A percentile compares a stretch with the other conserved stretches of the same genome.
Evolutionary conservation across 2,888 invertebrate genomes (phyloP).

Genomic region (Sinhomidia bicolor): DNA sequence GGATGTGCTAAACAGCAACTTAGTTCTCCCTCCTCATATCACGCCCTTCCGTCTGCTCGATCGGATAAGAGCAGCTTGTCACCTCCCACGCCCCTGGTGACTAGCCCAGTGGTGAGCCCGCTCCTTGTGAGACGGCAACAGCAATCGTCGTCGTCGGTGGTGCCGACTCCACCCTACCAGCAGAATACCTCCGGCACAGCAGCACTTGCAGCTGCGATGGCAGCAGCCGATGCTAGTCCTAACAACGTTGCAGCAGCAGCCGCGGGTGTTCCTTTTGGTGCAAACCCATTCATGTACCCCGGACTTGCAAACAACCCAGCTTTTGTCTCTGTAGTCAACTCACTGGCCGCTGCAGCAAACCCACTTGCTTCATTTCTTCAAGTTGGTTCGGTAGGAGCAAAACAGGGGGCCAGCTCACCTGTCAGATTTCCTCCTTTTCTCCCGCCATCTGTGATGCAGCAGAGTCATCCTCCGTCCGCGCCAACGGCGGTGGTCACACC

Average conservation of each 20-base stretch:
- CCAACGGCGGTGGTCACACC: conserved; percentile 15
- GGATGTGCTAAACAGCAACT: neutral
- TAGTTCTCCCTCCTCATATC: neutral
- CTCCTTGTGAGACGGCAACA: neutral
- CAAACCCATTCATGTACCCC: conserved; percentile 61
- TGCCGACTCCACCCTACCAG: neutral
- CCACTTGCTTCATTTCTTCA: conserved; percentile 64
- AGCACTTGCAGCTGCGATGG: conserved; percentile 27
- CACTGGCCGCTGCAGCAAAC: conserved; percentile 53
- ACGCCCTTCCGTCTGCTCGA: neutral
- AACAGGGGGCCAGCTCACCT: conserved; percentile 38
- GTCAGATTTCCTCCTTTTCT: conserved; percentile 55
- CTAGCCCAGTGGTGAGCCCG: conserved; percentile 47
- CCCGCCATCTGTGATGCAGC: conserved; percentile 53
- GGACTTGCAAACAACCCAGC: conserved; percentile 64
- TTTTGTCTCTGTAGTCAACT: conserved; percentile 52
- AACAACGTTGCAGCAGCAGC: conserved; percentile 3
- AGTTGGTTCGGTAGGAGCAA: conserved; percentile 65
- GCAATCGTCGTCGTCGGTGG: neutral
- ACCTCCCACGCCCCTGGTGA: neutral
- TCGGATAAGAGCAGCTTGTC: conserved; percentile 31
- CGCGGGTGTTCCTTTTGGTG: conserved; percentile 53
- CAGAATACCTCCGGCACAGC: conserved; percentile 18
- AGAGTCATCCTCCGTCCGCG: conserved; percentile 63
- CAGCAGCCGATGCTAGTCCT: conserved; percentile 43